A percentile compares a stretch with the other conserved stretches of the same genome.
Conservation (phyloP, 2,888 invertebrate genomes). For the Epiblema foenella region DNA sequence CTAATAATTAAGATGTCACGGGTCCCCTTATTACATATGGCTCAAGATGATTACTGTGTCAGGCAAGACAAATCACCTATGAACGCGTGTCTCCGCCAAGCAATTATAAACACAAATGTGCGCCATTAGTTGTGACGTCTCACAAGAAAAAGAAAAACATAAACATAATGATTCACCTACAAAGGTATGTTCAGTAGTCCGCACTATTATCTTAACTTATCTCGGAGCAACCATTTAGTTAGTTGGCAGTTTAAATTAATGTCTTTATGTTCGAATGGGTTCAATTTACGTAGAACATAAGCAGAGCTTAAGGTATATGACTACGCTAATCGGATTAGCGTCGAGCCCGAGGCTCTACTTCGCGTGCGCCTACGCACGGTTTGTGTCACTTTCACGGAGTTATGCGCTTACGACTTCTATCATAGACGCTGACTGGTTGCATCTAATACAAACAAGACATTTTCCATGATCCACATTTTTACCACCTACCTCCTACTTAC, state of each 20-base stretch:
- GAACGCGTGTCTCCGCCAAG: slow-evolving; percentile 43
- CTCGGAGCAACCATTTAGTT: slow-evolving; percentile 34
- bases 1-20: slow-evolving; percentile 38
- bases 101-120: slow-evolving; percentile 45
- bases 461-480: slow-evolving; percentile 26
- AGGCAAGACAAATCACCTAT: slow-evolving; percentile 45
- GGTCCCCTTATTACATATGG: slow-evolving; percentile 32
- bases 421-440: slow-evolving; percentile 54
- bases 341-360: slow-evolving; percentile 53
- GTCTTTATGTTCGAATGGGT: slow-evolving; percentile 54
- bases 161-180: slow-evolving; percentile 21
- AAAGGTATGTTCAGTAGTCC: slow-evolving; percentile 4
- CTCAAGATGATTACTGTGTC: slow-evolving; percentile 44
- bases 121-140: slow-evolving; percentile 37
- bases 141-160: slow-evolving; percentile 26
- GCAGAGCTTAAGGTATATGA: slow-evolving; percentile 53
- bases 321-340: slow-evolving; percentile 73
- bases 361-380: slow-evolving; percentile 69
- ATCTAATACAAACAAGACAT: slow-evolving; percentile 67
- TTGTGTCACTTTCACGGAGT: slow-evolving; percentile 73
- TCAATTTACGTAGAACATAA: slow-evolving; percentile 56
- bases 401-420: slow-evolving; percentile 69
- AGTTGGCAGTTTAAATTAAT: slow-evolving; percentile 50
- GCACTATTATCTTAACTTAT: slow-evolving; percentile 39
- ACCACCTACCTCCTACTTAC: not conserved